A percentile compares a stretch with the other conserved stretches of the same genome.
phyloP scores from a whole-genome alignment of 2,113 vertebrate genomes.

The Pica pica region DNA sequence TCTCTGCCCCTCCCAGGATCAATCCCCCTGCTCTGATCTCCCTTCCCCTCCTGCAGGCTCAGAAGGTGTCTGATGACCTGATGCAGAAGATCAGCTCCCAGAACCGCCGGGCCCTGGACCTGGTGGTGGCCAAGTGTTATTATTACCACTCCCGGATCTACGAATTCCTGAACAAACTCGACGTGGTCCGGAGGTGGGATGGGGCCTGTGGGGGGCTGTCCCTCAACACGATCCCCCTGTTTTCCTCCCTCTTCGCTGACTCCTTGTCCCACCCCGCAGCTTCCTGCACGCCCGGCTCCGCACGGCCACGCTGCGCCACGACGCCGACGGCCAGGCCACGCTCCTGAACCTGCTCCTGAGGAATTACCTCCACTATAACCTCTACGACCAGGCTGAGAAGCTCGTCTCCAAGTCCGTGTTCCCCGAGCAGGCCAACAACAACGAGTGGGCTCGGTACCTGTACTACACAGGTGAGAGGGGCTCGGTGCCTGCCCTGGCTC shows the following conservation, averaged over 20 bases:
- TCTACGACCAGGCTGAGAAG: conserved; percentile 97
- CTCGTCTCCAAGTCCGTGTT: conserved; percentile 96
- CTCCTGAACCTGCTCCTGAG: conserved; percentile 94
- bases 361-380: conserved; percentile 94
- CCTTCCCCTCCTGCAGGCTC: conserved; percentile 74
- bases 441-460: conserved; percentile 98
- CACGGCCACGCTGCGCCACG: conserved; percentile 91
- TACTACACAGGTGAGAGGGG: conserved; percentile 88
- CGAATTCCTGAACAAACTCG: conserved; percentile 90
- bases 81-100: conserved; percentile 95
- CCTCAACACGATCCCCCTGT: fast-evolving
- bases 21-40: neutral
- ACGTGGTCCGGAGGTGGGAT: conserved; percentile 88
- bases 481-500: neutral
- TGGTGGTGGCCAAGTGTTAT: conserved; percentile 96
- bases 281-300: conserved; percentile 92
- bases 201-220: fast-evolving
- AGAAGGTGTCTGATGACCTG: conserved; percentile 92
- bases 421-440: conserved; percentile 96
- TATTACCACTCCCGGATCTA: conserved; percentile 95
- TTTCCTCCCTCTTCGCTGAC: neutral
- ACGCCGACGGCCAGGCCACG: conserved; percentile 91
- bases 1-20: neutral
- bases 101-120: conserved; percentile 92
- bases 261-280: neutral